Evolutionary conservation across 2,113 vertebrate species (phyloP), one percentile per base, ranked within the genome.

Genomic region (Aplodontia rufa): DNA sequence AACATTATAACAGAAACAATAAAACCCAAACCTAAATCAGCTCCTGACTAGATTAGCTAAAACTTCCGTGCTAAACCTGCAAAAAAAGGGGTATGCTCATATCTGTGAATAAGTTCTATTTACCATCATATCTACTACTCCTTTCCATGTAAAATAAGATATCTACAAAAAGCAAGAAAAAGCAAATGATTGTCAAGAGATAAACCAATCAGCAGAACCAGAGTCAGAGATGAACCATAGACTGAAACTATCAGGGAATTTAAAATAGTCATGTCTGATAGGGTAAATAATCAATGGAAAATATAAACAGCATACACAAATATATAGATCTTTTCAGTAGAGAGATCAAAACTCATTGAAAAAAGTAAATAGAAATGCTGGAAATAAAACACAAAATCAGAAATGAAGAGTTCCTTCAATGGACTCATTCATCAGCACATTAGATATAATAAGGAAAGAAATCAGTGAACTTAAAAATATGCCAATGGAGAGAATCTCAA

Each of bases 161-260:
- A 60, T 14, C 7, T 28, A 68, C 66, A 71, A 91, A 95, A 94
- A 74, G 6, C 9, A 76, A 84, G 45, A 81, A 72, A 60, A 95
- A 69, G 26, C 40, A 90, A 95, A 83, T 24, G 40, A 42, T 5
- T 94, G 19, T 76, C 42, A 55, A 95, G n/a, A 84, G 42, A 69
- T 55, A 90, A 88, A 96, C 17, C 22, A 94, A 74, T 92, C 68
- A 79, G 45, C 32, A 82, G 51, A 91, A 89, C 6, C 17, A 90
- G 72, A 82, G 62, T 53, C n/a, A 91, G 20, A 91, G 66, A 84
- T 64, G 16, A 92, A 69, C 19, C 19, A 71, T 49, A 30, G 87
- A 75, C 35, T 68, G 40, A 42, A 75, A 93, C 11, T 62, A 68
- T 79, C 55, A 84, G 42, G 68, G 3, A 81, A 19, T 69, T 78